Evolutionary conservation across 2,888 invertebrate genomes (phyloP).

Genomic region (Heliconius ethilla): DNA sequence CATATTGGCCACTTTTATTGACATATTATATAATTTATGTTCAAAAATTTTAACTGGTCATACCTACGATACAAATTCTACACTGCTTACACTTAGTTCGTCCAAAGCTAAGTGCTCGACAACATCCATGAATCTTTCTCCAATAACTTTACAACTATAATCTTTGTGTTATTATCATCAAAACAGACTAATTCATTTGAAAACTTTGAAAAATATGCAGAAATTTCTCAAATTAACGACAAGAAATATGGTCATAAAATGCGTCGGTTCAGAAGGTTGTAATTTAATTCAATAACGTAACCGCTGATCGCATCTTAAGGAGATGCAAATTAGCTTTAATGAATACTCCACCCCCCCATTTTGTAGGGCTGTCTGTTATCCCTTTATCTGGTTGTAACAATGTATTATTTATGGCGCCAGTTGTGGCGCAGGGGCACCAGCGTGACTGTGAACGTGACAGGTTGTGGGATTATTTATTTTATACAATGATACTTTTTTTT

Average conservation of each 20-base stretch:
- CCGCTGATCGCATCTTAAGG: slow-evolving; percentile 37
- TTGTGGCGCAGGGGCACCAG: no score
- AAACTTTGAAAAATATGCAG: slow-evolving; percentile 12
- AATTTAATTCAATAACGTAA: slow-evolving; percentile 44
- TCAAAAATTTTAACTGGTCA: no score
- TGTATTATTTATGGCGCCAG: neutral
- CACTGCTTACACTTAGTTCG: no score
- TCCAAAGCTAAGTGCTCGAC: neutral
- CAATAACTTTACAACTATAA: neutral
- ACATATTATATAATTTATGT: no score
- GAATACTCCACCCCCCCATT: slow-evolving; percentile 30
- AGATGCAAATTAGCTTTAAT: slow-evolving; percentile 43
- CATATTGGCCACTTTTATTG: no score
- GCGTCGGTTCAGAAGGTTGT: slow-evolving; percentile 35
- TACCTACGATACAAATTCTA: no score
- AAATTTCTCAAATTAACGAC: slow-evolving; percentile 8
- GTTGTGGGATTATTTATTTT: no score
- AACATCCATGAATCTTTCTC: neutral
- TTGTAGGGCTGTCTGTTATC: slow-evolving; percentile 34
- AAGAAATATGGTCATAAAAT: slow-evolving; percentile 29
- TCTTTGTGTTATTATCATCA: neutral
- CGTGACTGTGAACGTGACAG: no score
- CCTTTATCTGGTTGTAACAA: slow-evolving; percentile 6
- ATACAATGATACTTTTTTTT: no score
- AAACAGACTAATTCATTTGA: neutral